Conservation (phyloP, 2,888 invertebrate genomes). For the Apamea epomidion region DNA sequence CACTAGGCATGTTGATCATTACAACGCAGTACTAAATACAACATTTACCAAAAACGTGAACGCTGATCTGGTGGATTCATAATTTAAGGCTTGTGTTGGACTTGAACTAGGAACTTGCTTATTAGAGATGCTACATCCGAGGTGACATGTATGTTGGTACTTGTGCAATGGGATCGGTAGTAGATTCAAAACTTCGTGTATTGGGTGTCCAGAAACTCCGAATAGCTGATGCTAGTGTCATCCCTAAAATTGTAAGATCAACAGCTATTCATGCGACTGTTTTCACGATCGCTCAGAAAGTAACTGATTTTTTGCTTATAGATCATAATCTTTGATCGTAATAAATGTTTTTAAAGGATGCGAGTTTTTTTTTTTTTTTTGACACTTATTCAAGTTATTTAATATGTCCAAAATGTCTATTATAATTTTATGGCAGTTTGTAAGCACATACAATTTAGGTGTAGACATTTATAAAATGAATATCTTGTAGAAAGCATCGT, state of each 20-base stretch:
- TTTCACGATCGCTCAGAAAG: not conserved
- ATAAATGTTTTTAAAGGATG: not conserved
- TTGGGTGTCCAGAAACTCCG: not conserved
- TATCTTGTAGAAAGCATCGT: not conserved
- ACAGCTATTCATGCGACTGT: not conserved
- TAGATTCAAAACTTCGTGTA: not conserved
- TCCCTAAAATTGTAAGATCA: not conserved
- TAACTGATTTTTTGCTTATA: not conserved
- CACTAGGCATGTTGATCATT: too few species aligned
- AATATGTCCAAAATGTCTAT: not conserved
- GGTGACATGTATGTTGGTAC: not conserved
- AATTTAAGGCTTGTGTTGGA: too few species aligned
- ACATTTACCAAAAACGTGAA: too few species aligned
- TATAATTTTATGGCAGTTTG: not conserved
- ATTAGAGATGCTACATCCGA: not conserved
- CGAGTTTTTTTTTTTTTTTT: not conserved
- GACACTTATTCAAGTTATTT: not conserved
- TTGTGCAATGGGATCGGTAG: not conserved
- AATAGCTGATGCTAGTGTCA: not conserved
- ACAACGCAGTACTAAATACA: too few species aligned
- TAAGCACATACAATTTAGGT: not conserved
- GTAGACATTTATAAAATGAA: not conserved
- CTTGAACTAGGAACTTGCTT: too few species aligned
- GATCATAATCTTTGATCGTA: not conserved
- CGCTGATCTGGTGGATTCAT: too few species aligned